Conservation (phyloP, 2,113 vertebrate species). For the Polypterus senegalus region DNA sequence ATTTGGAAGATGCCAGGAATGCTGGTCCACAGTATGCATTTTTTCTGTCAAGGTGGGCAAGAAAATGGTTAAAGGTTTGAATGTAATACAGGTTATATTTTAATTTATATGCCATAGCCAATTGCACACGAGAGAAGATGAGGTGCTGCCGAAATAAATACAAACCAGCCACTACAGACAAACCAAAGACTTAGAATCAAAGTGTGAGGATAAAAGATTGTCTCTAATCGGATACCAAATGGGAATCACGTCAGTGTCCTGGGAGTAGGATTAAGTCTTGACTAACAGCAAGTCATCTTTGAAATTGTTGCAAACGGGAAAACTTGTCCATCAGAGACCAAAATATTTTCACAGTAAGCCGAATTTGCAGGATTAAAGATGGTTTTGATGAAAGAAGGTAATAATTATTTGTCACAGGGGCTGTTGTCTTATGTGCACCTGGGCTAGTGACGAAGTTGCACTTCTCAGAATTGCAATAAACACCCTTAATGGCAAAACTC, state of each 20-base stretch:
- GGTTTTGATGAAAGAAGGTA: not conserved
- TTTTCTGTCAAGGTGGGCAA: too few species aligned
- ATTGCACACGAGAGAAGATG: not conserved
- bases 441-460: constrained; percentile 24
- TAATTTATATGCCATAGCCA: too few species aligned
- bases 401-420: constrained; percentile 43
- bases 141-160: constrained; percentile 6
- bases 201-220: constrained; percentile 18
- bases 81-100: too few species aligned
- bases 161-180: constrained; percentile 4
- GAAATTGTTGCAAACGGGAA: constrained; percentile 39
- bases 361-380: constrained; percentile 13
- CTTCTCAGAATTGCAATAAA: constrained; percentile 24
- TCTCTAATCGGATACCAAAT: constrained; percentile 18
- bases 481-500: constrained; percentile 31
- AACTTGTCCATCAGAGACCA: constrained; percentile 39
- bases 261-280: constrained; percentile 23
- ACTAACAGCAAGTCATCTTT: constrained; percentile 40
- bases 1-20: not conserved
- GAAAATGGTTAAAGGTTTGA: too few species aligned
- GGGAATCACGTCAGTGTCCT: constrained; percentile 34
- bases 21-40: not conserved
- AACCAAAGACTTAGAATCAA: constrained; percentile 9
- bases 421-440: constrained; percentile 31
- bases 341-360: constrained; percentile 20